Evolutionary conservation across 2,113 vertebrate genomes (phyloP).

Genomic region (Chelonoidis abingdonii): DNA sequence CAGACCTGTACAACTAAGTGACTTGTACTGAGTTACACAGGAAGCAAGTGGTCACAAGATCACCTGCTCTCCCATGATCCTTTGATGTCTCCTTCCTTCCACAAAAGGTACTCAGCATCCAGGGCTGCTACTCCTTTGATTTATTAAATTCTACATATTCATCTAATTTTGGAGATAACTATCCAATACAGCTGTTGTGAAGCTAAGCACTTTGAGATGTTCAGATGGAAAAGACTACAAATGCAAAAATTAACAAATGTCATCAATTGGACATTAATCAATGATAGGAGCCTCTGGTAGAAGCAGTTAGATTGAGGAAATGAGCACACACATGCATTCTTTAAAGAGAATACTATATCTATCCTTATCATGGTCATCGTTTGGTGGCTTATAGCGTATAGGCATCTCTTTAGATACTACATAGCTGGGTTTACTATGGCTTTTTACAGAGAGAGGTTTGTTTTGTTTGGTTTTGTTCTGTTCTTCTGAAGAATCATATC

Average conservation of each 20-base stretch:
- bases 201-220: background rate
- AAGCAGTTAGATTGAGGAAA: background rate
- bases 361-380: background rate
- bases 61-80: background rate
- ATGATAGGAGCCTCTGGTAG: background rate
- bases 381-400: background rate
- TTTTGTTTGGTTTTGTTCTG: background rate
- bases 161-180: background rate
- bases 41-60: background rate
- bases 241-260: background rate
- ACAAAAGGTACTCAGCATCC: background rate
- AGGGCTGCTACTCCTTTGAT: background rate
- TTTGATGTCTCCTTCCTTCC: background rate
- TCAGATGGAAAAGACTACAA: background rate
- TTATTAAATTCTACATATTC: background rate
- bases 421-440: background rate
- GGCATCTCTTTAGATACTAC: background rate
- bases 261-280: background rate
- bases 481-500: background rate
- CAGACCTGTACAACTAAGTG: background rate
- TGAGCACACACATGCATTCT: background rate
- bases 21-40: rapidly evolving
- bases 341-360: background rate
- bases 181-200: background rate
- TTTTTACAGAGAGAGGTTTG: background rate